Conservation (phyloP, 1,140 invertebrate genomes). For the Tetragonula clypearis region DNA sequence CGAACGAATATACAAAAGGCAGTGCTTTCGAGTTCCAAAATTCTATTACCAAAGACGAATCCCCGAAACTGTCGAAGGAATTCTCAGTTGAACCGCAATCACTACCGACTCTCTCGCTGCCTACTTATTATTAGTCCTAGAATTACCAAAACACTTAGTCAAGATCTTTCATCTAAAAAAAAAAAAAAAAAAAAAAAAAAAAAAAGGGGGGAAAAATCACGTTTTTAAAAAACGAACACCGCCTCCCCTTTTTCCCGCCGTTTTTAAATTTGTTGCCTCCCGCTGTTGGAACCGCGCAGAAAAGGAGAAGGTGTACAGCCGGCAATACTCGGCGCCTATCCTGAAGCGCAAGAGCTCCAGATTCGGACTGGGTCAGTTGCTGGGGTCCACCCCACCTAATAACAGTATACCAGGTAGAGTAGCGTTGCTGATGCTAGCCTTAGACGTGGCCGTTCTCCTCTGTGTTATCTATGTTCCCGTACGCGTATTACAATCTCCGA, state of each 20-base stretch:
- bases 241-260: too few species aligned
- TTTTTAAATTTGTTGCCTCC: too few species aligned
- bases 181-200: too few species aligned
- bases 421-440: conserved; percentile 75
- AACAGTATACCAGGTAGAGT: conserved; percentile 86
- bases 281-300: too few species aligned
- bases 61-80: not conserved
- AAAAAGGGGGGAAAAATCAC: not conserved
- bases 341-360: conserved; percentile 95
- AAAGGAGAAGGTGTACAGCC: conserved; percentile 94
- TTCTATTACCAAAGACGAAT: not conserved
- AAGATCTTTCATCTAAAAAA: not conserved
- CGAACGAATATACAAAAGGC: too few species aligned
- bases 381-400: conserved; percentile 84
- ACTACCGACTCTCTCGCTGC: not conserved
- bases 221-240: too few species aligned
- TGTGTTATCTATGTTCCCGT: conserved; percentile 40
- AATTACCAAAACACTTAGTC: conserved; percentile 7
- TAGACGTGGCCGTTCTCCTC: conserved; percentile 53
- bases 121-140: not conserved
- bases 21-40: not conserved
- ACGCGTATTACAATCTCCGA: not conserved
- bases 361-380: conserved; percentile 94
- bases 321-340: conserved; percentile 94
- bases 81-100: not conserved